phyloP scores from a whole-genome alignment of 2,888 invertebrate genomes.

The Troglohyphantes excavatus region DNA sequence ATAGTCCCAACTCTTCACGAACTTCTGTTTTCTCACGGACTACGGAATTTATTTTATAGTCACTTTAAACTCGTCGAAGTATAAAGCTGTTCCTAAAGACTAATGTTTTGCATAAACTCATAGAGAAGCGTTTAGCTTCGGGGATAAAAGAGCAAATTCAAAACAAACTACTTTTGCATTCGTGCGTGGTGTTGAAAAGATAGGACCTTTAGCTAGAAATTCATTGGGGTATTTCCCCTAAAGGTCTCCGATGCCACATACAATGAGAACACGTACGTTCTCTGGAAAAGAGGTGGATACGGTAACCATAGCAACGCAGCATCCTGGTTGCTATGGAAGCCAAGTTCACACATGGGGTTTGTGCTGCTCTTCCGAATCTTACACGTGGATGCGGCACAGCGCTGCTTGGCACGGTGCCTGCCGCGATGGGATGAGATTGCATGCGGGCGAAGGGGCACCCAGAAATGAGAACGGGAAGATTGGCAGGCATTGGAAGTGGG shows the following conservation, averaged over 20 bases:
- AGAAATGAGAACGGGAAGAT: too few relatives aligned
- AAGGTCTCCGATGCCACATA: constrained; percentile 39
- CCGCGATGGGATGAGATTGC: not conserved
- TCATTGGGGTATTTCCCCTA: too few relatives aligned
- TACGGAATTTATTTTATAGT: constrained; percentile 49
- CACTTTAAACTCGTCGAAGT: constrained; percentile 9
- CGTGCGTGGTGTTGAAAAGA: constrained; percentile 46
- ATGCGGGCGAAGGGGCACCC: too few relatives aligned
- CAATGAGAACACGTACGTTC: constrained; percentile 73
- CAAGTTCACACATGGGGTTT: constrained; percentile 48
- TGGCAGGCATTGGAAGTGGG: too few relatives aligned
- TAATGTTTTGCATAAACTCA: constrained; percentile 64
- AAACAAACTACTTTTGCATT: constrained; percentile 54
- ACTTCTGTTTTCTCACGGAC: not conserved
- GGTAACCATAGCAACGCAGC: constrained; percentile 66
- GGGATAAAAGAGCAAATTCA: constrained; percentile 18
- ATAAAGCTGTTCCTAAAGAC: constrained; percentile 11
- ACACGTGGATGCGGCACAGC: constrained; percentile 60
- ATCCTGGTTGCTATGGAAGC: constrained; percentile 72
- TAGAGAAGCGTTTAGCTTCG: constrained; percentile 23
- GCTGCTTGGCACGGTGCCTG: constrained; percentile 42
- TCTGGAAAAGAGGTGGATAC: constrained; percentile 57
- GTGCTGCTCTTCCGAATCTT: constrained; percentile 12
- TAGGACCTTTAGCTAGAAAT: constrained; percentile 44
- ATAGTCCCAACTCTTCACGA: not conserved